Conservation (phyloP, 2,113 vertebrate genomes). For the Tachysurus vachellii region DNA sequence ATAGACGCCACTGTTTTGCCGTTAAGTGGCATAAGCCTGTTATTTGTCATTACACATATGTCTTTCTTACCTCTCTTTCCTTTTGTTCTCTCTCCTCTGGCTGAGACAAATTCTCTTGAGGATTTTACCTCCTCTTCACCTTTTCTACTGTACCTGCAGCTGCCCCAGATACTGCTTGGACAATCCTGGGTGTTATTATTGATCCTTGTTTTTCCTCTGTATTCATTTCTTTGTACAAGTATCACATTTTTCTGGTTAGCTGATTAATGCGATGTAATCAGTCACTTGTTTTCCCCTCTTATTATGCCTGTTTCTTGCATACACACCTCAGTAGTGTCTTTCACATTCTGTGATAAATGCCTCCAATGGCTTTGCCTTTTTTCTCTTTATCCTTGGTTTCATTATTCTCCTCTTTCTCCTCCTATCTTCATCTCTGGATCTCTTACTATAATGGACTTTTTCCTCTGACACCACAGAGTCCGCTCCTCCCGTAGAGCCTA, state of each 20-base stretch:
- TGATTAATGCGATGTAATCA: slow-evolving; percentile 39
- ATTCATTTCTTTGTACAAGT: slow-evolving; percentile 1
- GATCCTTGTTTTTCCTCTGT: slow-evolving; percentile 26
- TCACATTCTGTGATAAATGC: slow-evolving; percentile 27
- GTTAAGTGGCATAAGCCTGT: slow-evolving; percentile 49
- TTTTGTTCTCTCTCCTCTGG: neutral
- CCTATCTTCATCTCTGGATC: slow-evolving; percentile 44
- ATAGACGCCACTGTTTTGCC: slow-evolving; percentile 45
- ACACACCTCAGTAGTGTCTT: neutral
- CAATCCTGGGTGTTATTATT: slow-evolving; percentile 6
- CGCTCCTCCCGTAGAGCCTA: slow-evolving; percentile 44
- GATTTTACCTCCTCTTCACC: slow-evolving; percentile 9
- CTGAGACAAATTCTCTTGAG: neutral
- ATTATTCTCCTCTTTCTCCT: slow-evolving; percentile 45
- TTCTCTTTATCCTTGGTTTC: slow-evolving; percentile 32
- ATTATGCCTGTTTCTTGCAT: slow-evolving; percentile 21
- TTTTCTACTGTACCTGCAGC: slow-evolving; percentile 7
- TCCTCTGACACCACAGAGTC: slow-evolving; percentile 50
- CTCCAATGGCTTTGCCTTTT: slow-evolving; percentile 22
- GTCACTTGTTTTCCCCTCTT: slow-evolving; percentile 38
- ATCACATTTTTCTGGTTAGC: slow-evolving; percentile 20
- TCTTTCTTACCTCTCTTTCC: slow-evolving; percentile 30
- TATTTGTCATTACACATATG: slow-evolving; percentile 49
- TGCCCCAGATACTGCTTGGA: neutral
- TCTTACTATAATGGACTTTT: slow-evolving; percentile 53